phyloP scores from a whole-genome alignment of 1,140 invertebrate species.

The Drosophila sproati region DNA sequence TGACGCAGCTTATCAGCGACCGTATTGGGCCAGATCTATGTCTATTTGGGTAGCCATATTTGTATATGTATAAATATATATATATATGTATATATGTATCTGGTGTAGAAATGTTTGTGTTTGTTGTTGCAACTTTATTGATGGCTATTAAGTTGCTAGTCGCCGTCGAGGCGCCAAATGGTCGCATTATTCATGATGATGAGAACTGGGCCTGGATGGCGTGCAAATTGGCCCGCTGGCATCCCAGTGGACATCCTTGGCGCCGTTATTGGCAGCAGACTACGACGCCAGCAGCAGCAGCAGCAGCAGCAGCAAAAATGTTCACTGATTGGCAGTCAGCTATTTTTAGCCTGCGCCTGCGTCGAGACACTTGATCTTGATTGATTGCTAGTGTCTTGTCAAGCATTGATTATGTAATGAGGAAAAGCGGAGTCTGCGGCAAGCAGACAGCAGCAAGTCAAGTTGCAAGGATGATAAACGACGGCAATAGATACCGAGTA shows the following conservation, averaged over 20 bases:
- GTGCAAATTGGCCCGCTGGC: slow-evolving; percentile 58
- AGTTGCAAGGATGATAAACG: slow-evolving; percentile 36
- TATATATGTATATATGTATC: neutral
- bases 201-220: slow-evolving; percentile 70
- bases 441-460: too few relatives aligned
- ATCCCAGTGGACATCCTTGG: slow-evolving; percentile 69
- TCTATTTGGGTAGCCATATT: neutral
- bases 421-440: slow-evolving; percentile 35
- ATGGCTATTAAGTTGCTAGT: slow-evolving; percentile 75
- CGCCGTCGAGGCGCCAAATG: slow-evolving; percentile 72
- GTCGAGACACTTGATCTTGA: slow-evolving; percentile 65
- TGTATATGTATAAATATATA: neutral
- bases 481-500: slow-evolving; percentile 39
- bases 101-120: neutral
- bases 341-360: slow-evolving; percentile 67
- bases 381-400: slow-evolving; percentile 61
- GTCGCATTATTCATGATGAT: slow-evolving; percentile 72
- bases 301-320: neutral
- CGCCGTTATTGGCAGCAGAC: slow-evolving; percentile 71
- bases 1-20: slow-evolving; percentile 28
- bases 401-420: slow-evolving; percentile 77
- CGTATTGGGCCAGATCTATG: neutral
- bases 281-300: neutral
- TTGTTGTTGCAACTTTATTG: slow-evolving; percentile 52
- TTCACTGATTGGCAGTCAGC: slow-evolving; percentile 64